phyloP scores from a whole-genome alignment of 2,113 vertebrate genomes.

The Oenanthe oenanthe region DNA sequence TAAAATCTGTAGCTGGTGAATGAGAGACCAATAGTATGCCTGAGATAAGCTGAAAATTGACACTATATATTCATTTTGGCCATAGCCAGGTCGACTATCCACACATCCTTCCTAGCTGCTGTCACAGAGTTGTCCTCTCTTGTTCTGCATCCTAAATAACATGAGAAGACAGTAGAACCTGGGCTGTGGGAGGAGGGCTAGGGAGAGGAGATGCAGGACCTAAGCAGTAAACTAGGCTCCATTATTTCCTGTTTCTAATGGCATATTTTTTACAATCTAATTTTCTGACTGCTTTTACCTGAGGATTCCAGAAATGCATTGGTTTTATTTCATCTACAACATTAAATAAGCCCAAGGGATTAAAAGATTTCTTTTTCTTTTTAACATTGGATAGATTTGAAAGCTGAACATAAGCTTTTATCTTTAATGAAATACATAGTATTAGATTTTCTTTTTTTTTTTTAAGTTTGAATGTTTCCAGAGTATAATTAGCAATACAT shows the following conservation, averaged over 20 bases:
- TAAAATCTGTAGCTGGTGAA: background rate
- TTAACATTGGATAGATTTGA: background rate
- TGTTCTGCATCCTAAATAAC: background rate
- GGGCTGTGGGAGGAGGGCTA: background rate
- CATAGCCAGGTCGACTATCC: background rate
- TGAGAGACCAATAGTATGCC: background rate
- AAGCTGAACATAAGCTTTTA: background rate
- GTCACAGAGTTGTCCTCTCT: background rate
- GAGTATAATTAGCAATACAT: background rate
- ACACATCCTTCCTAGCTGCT: background rate
- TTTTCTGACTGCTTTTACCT: background rate
- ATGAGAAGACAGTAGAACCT: background rate
- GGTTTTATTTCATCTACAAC: background rate
- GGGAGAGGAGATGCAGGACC: background rate
- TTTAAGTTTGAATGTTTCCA: background rate
- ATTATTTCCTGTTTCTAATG: background rate
- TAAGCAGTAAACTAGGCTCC: background rate
- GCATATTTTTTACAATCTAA: background rate
- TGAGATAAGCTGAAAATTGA: background rate
- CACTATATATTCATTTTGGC: background rate
- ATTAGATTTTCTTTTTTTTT: background rate
- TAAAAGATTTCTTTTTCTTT: background rate
- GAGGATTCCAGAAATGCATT: background rate
- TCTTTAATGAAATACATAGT: background rate
- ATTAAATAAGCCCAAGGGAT: background rate